Evolutionary conservation across 2,113 vertebrate species (phyloP).

Genomic region (Xenopus tropicalis): UCB_Xtro_10.0 CM004451.2:89497001-89497500

Average conservation of each 20-base stretch:
- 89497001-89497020: no score
- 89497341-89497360: constrained; percentile 34
- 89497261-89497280: not conserved
- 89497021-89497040: no score
- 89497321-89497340: constrained; percentile 47
- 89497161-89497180: no score
- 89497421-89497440: constrained; percentile 61
- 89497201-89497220: not conserved
- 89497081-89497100: no score
- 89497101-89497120: no score
- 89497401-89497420: not conserved
- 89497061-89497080: no score
- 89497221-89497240: not conserved
- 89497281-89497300: no score
- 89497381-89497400: constrained; percentile 6
- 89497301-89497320: constrained; percentile 38
- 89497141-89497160: no score
- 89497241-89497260: not conserved
- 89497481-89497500: constrained; percentile 71
- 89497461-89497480: constrained; percentile 54
- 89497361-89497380: constrained; percentile 45
- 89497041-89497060: no score
- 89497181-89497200: no score
- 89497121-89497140: no score
- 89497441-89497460: constrained; percentile 69